Evolutionary conservation across 2,797 vertebrate genomes (phyloP), one percentile per base, ranked within the genome.

Genomic region (Manis crassicaudata): DNA sequence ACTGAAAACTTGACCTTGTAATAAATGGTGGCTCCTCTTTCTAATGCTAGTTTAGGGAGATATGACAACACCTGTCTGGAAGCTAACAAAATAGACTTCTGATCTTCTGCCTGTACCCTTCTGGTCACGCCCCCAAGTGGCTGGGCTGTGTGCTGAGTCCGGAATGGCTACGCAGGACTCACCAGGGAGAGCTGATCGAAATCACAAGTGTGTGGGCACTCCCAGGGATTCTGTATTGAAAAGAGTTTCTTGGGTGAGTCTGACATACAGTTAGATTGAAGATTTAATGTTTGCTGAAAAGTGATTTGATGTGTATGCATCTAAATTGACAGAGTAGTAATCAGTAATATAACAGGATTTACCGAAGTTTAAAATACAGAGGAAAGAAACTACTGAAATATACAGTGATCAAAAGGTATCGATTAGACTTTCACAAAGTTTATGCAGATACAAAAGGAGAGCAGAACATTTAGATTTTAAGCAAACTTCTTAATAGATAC

Each of bases 221-320:
- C 56, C 54, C 11, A 63, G 3, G 7, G 67, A 70, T 43, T 90
- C 23, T 75, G 27, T 52, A 63, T 90, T 67, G 54, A 35, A 85
- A 93, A 56, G 50, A 70, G 29, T 58, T 60, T 63, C 54, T 95
- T 9, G 3, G 16, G 3, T n/a, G 76, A 73, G 40, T n/a, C 76
- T 73, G 35, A 56, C 35, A 50, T 7, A 29, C 40, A 92, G 18
- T 18, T 79, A 58, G 92, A 93, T 75, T 62, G 81, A 35, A 25
- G 58, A 93, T 86, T 72, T 72, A 87, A 9, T 56, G 32, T 94
- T 85, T 75, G 79, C 81, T 70, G 73, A 79, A 84, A 83, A 73
- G 65, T 58, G 43, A 89, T 25, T 80, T 72, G 35, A 89, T 54
- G 21, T 62, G 83, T 58, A 20, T 35, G 23, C 70, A 50, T 91